Percentiles rank a stretch among this genome's conserved stretches.
Evolutionary conservation across 23 tunicate genomes (phyloP).

Genomic region (Phallusia fumigata): DNA sequence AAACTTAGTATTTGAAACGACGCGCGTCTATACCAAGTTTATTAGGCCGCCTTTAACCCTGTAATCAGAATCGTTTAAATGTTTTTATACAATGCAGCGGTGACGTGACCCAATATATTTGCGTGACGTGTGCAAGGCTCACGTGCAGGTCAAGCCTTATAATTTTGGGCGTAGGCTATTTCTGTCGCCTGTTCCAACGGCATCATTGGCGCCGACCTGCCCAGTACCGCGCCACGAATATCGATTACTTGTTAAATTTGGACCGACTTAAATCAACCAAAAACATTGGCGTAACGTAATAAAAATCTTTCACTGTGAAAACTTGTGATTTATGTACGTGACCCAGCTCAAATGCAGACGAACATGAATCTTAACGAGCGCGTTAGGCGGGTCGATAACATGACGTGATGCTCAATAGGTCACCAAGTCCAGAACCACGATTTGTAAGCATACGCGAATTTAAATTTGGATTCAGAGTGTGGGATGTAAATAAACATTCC

Average conservation of each 20-base stretch:
- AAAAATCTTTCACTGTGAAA: not conserved
- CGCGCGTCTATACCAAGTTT: no score
- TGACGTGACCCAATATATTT: no score
- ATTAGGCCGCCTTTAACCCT: no score
- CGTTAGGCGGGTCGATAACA: no score
- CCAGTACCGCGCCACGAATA: not conserved
- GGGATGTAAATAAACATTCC: no score
- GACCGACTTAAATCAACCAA: not conserved
- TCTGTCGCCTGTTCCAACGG: not conserved
- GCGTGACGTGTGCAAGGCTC: not conserved
- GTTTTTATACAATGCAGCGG: no score
- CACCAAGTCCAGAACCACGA: no score
- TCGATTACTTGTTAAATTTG: not conserved
- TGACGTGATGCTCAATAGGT: no score
- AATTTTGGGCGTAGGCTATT: not conserved
- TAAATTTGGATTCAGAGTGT: no score
- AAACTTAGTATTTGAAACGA: no score
- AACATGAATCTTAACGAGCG: not conserved
- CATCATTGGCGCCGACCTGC: not conserved
- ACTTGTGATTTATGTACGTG: conserved; percentile 1
- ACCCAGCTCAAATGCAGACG: not conserved
- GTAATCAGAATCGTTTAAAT: no score
- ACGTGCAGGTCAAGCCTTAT: not conserved
- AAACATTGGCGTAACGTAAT: not conserved
- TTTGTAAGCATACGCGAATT: no score